Evolutionary conservation across 1,140 invertebrate species (phyloP).

Genomic region (Drusus annulatus): DNA sequence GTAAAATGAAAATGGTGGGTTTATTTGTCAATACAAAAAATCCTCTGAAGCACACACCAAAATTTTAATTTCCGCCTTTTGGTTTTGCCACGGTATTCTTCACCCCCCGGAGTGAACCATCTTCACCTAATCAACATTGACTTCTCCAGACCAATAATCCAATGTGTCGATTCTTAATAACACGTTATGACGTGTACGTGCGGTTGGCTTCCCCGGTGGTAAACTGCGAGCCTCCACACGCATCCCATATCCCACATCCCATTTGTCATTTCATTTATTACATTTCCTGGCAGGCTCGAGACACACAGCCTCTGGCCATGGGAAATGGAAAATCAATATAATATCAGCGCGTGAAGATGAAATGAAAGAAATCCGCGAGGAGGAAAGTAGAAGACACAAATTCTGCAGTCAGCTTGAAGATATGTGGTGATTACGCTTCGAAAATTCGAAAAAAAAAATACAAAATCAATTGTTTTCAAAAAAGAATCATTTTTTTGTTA

Average conservation of each 20-base stretch:
- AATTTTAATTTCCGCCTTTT: too few species aligned
- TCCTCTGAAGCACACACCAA: too few species aligned
- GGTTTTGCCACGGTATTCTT: too few species aligned
- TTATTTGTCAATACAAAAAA: too few species aligned
- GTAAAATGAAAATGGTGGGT: too few species aligned
- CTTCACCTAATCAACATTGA: slow-evolving; percentile 9
- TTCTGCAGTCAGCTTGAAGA: slow-evolving; percentile 18
- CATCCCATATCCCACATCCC: slow-evolving; percentile 3
- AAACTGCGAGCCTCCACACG: slow-evolving; percentile 11
- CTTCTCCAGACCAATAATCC: slow-evolving; percentile 13
- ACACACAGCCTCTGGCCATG: slow-evolving; percentile 54
- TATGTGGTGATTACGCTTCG: not conserved
- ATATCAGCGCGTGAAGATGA: slow-evolving; percentile 31
- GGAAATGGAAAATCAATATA: slow-evolving; percentile 57
- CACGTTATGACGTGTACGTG: slow-evolving; percentile 39
- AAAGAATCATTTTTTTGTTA: too few species aligned
- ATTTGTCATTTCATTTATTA: slow-evolving; percentile 59
- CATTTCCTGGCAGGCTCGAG: slow-evolving; percentile 51
- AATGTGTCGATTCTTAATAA: slow-evolving; percentile 34
- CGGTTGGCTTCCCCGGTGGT: slow-evolving; percentile 29
- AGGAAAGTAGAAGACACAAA: slow-evolving; percentile 33
- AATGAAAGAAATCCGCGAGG: slow-evolving; percentile 44
- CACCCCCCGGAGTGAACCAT: not conserved
- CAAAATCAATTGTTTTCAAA: not conserved
- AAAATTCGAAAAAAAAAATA: not conserved